These are phyloP conservation scores for Formica selysi DNA, from an alignment of 1,140 invertebrate genomes.

Conservation along the genomic window DNA sequence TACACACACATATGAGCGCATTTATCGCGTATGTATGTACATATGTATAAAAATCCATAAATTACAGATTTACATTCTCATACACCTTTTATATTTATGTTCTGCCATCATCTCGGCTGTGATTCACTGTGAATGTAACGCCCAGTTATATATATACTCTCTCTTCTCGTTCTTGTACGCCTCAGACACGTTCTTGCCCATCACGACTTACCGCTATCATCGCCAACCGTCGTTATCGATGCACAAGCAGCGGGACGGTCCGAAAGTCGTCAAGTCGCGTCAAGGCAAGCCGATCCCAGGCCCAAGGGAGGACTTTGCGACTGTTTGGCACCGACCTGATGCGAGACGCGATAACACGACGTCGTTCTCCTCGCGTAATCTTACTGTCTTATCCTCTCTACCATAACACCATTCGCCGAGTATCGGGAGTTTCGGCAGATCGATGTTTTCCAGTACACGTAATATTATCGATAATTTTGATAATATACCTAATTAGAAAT, in stretches of 20 bases:
- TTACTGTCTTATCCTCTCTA: conserved; percentile 78
- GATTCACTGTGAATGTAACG: conserved; percentile 72
- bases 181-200: conserved; percentile 77
- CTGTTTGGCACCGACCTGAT: conserved; percentile 77
- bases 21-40: conserved; percentile 25
- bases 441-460: not conserved
- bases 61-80: conserved; percentile 47
- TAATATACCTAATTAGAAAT: not conserved
- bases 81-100: conserved; percentile 53
- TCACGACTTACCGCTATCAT: conserved; percentile 78
- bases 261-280: conserved; percentile 78
- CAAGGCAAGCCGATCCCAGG: conserved; percentile 73
- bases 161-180: conserved; percentile 77
- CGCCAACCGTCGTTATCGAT: conserved; percentile 78
- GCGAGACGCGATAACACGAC: conserved; percentile 77
- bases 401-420: conserved; percentile 66
- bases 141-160: conserved; percentile 66
- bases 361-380: conserved; percentile 77
- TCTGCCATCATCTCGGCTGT: conserved; percentile 61
- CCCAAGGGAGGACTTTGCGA: conserved; percentile 78
- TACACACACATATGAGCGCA: conserved; percentile 35
- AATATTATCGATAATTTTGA: not conserved
- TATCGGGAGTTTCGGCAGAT: conserved; percentile 27
- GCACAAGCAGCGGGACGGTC: conserved; percentile 77
- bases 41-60: conserved; percentile 52